Base-by-base conservation (phyloP, 2,113 vertebrate species). In the Triplophysa siluroides region DNA sequence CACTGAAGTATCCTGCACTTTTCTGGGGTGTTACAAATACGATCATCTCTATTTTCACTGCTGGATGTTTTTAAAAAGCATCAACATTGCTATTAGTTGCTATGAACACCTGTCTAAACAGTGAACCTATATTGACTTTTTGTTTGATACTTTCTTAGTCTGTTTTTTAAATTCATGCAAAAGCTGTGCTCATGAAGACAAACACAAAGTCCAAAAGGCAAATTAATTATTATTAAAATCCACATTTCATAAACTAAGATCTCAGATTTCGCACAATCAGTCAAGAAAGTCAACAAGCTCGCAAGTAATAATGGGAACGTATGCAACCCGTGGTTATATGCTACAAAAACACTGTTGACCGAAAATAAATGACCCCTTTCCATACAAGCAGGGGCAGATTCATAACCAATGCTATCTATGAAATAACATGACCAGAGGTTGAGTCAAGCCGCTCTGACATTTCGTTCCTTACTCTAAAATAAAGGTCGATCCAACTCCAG, bases 341-440 rank as follows among this genome's bases (percentile, higher is more conserved):
- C 43, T 43, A 62, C 63, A 83, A 63, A 75, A 64, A 70, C 56
- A 69, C 2, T 54, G 61, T 77, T 71, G 56, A 81, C 74, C 29
- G n/a, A 21, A 24, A 47, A 75, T 29, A 63, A 79, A 75, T 69
- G 16, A 33, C 56, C 29, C 11, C 23, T 79, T 64, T 64, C 43
- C 52, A 16, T 62, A 65, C 65, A 83, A 61, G 33, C 58, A 72
- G 26, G 23, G 26, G 64, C 41, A 72, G 24, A 29, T 18, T 21
- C 45, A 61, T 80, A 70, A 83, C 73, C 73, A 71, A 26, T 71
- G 61, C 52, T 66, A 66, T 83, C 69, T 62, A 68, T 75, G 13
- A 79, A 79, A 76, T 43, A 70, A 38, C 47, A 18, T 41, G 69
- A 78, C 5, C 76, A 24, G 50, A 29, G 41, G 75, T 72, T 43